Conservation (phyloP, 2,797 vertebrate species). For the Danio aesculapii region DNA sequence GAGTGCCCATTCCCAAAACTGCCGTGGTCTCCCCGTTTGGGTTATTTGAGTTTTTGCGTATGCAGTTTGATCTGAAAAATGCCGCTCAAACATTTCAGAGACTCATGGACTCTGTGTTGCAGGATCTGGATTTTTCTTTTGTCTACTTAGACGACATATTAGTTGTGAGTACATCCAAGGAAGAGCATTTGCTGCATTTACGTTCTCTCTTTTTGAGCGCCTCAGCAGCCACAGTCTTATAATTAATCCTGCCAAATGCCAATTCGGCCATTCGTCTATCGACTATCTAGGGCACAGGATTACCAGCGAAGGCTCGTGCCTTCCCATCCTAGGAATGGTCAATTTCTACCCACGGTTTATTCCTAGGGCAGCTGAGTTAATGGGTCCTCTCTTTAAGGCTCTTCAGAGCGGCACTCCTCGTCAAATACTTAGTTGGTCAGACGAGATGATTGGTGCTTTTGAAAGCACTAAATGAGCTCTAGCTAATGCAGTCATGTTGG, state of each 20-base stretch:
- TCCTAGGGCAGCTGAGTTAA: too few species aligned
- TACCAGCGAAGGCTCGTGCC: neutral
- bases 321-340: too few species aligned
- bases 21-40: neutral
- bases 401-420: too few species aligned
- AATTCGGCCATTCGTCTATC: neutral
- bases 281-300: neutral
- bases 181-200: neutral
- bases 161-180: neutral
- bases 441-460: too few species aligned
- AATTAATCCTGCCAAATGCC: neutral
- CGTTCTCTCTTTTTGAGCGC: too few species aligned
- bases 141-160: neutral
- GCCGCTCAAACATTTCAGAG: neutral
- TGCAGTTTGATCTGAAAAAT: conserved; percentile 1
- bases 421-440: too few species aligned
- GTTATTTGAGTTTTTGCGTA: neutral
- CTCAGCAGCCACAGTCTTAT: too few species aligned
- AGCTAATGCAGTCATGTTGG: too few species aligned
- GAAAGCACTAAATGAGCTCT: too few species aligned
- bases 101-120: too few species aligned
- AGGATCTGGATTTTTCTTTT: neutral
- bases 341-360: too few species aligned
- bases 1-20: neutral
- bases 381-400: too few species aligned